Base-by-base conservation (phyloP, 2,888 invertebrate genomes). In the Notodonta ziczac region DNA sequence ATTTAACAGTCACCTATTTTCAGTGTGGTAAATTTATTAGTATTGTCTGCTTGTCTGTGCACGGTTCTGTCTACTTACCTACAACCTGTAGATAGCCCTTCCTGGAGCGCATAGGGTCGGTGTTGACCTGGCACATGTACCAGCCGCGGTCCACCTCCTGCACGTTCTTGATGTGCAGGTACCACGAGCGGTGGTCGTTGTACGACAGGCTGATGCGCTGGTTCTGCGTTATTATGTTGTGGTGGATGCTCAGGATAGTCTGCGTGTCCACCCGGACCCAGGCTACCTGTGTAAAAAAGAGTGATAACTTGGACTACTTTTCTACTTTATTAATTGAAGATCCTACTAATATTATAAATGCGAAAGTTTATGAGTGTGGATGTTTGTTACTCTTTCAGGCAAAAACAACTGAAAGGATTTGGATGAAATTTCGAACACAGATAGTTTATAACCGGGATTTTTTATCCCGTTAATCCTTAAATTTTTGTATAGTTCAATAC, bases 221-320 rank as follows among this genome's bases (percentile, higher is more conserved):
- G 90, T 98, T 98, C 88, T 98, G 97, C 35, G 98, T 97, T 85
- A 98, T 98, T 69, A 98, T 97, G 85, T 97, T 97, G 89, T 97
- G 97, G 86, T 98, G 98, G 81, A 98, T 98, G 63, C 98, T 97
- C 61, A 98, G 94, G 80, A 98, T 98, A 2, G 98, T 98, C 89
- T 98, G 98, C 0, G 98, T 98, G 83, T 98, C 98, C 55, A 98
- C 97, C 50, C 97, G 95, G 13, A 98, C 98, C 98, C 98, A 98
- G 69, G 98, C 98, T 74, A 98, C 97, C 98, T 98, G 90, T 48
- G 50, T 63, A 54, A 56, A 56, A 56, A 42, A 9, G 16, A 35
- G 13, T 35, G 52, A 42, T 42, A 10, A 42, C 42, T 42, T 4
- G 42, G 10, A 40, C 32, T 35, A 42, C 64, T 67, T 63, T 69